These are phyloP conservation scores for Glossophaga mutica DNA, from an alignment of 2,797 vertebrate genomes.

Conservation along the genomic window DNA sequence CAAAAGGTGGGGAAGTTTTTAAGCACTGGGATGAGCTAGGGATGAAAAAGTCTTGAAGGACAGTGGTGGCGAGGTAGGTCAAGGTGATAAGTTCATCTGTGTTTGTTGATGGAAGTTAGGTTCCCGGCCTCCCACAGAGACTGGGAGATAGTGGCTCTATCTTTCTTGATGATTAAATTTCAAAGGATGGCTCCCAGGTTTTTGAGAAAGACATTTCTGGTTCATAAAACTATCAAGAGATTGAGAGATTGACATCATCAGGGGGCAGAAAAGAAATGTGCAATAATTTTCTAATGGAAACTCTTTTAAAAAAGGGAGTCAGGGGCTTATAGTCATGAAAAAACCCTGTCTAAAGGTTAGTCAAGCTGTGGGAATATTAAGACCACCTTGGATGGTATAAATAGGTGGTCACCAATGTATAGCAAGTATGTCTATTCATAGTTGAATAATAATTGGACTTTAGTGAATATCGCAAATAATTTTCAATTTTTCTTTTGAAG, in stretches of 20 bases:
- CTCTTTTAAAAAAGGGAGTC: neutral
- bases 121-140: neutral
- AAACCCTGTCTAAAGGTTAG: neutral
- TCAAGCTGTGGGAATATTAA: neutral
- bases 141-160: neutral
- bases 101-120: neutral
- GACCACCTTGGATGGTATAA: neutral
- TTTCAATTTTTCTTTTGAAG: neutral
- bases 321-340: neutral
- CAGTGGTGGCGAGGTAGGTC: neutral
- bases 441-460: neutral
- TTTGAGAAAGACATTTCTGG: neutral
- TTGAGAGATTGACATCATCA: neutral
- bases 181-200: neutral
- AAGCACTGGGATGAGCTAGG: neutral
- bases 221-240: neutral
- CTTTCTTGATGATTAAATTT: neutral
- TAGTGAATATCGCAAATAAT: neutral
- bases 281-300: neutral
- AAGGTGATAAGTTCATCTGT: neutral
- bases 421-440: neutral
- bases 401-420: neutral
- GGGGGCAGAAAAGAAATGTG: neutral
- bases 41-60: neutral
- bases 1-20: neutral